These are phyloP conservation scores for Oscheius sp. DNA, from an alignment of 1,140 invertebrate genomes.

Conservation along the genomic window DNA sequence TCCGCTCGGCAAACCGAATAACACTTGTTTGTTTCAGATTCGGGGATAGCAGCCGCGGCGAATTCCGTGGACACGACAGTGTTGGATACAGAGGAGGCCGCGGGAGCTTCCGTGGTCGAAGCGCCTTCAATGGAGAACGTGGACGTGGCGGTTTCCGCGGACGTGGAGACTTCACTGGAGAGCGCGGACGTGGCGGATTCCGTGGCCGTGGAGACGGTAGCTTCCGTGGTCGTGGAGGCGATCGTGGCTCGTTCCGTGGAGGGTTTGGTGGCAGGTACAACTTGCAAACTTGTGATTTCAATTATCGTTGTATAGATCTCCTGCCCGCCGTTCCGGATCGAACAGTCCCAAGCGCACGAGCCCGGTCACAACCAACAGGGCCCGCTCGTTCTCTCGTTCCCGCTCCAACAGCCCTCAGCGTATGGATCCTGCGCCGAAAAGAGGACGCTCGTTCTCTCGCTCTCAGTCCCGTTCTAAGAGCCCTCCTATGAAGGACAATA, in stretches of 20 bases:
- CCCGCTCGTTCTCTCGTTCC: too few relatives aligned
- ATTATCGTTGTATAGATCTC: not conserved
- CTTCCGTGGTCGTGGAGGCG: not conserved
- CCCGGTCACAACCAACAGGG: not conserved
- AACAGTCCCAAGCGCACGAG: too few relatives aligned
- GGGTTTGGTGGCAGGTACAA: not conserved
- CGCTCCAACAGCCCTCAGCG: not conserved
- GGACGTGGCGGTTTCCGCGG: too few relatives aligned
- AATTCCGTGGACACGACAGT: not conserved
- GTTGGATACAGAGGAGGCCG: not conserved
- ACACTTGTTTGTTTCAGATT: not conserved
- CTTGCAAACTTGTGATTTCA: not conserved
- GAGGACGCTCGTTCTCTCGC: not conserved
- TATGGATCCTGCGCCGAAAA: not conserved
- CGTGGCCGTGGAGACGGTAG: too few relatives aligned
- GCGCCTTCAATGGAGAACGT: too few relatives aligned
- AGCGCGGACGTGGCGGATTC: too few relatives aligned
- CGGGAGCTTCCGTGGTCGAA: too few relatives aligned
- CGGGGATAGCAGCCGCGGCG: not conserved
- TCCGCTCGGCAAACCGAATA: not conserved
- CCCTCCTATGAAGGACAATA: too few relatives aligned
- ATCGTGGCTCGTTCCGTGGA: not conserved
- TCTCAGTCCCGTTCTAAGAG: not conserved
- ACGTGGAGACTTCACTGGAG: not conserved
- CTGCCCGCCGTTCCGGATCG: too few relatives aligned